These are phyloP conservation scores for Halcyon smyrnensis DNA, from an alignment of 2,797 vertebrate genomes.

Conservation along the genomic window DNA sequence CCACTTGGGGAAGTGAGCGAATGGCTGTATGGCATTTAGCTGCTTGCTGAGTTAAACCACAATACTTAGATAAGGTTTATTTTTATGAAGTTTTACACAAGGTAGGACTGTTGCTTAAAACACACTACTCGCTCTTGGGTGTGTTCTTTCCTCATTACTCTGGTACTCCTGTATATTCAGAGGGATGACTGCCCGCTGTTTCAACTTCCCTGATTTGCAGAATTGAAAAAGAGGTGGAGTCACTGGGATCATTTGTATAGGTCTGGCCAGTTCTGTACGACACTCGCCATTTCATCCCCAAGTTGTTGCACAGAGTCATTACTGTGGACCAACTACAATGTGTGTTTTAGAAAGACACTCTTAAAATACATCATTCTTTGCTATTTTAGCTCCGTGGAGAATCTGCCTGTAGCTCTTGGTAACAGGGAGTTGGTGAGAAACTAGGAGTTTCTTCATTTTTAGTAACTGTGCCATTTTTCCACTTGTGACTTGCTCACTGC, in stretches of 20 bases:
- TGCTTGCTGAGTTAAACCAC: not conserved
- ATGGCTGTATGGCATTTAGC: not conserved
- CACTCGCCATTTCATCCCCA: not conserved
- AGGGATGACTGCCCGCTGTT: not conserved
- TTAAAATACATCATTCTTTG: not conserved
- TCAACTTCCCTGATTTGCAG: not conserved
- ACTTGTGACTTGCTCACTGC: not conserved
- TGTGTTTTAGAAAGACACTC: not conserved
- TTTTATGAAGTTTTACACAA: not conserved
- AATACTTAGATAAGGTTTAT: not conserved
- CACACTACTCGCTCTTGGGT: accelerated
- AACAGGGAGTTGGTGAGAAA: not conserved
- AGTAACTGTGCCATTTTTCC: not conserved
- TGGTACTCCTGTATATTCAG: not conserved
- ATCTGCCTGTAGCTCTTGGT: not conserved
- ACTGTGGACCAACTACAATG: not conserved
- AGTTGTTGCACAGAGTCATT: not conserved
- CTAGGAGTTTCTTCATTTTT: not conserved
- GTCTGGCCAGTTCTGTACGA: not conserved
- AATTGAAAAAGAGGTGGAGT: not conserved
- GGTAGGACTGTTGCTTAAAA: not conserved
- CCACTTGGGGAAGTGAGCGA: not conserved
- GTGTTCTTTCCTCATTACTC: not conserved
- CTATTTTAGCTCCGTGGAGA: not conserved
- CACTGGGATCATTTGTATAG: not conserved